Conservation (phyloP, 2,888 invertebrate species). For the Drosophila niveifrons region DNA sequence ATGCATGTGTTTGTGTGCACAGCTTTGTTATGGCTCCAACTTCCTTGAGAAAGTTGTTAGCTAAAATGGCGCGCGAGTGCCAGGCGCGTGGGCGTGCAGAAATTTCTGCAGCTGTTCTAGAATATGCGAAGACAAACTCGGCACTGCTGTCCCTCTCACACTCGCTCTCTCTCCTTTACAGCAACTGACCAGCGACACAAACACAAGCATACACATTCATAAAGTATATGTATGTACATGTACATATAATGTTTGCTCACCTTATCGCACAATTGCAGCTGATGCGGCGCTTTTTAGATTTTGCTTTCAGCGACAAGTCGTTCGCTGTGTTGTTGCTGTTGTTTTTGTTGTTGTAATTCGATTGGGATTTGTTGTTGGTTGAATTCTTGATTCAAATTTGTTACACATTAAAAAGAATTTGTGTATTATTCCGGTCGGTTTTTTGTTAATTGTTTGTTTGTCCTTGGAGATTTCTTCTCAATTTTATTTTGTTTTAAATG, state of each 20-base stretch:
- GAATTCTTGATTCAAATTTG: conserved; percentile 32
- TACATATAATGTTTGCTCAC: conserved; percentile 61
- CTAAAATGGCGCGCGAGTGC: conserved; percentile 60
- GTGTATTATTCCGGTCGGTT: conserved; percentile 16
- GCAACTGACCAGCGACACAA: conserved; percentile 7
- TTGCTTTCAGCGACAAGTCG: conserved; percentile 61
- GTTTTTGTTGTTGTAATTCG: conserved; percentile 29
- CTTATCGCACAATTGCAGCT: conserved; percentile 77
- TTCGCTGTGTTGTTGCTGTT: conserved; percentile 34
- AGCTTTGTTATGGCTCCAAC: conserved; percentile 39
- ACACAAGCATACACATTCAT: neutral
- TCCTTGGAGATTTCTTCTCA: neutral
- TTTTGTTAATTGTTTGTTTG: conserved; percentile 8
- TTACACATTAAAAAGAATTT: conserved; percentile 55
- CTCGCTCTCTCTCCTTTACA: neutral
- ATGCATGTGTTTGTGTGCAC: conserved; percentile 5
- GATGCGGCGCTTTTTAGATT: conserved; percentile 64
- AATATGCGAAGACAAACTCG: conserved; percentile 28
- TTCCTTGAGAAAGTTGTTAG: conserved; percentile 49
- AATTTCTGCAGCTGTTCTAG: conserved; percentile 73
- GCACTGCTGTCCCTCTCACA: conserved; percentile 1
- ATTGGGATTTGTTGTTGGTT: conserved; percentile 34
- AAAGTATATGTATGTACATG: neutral
- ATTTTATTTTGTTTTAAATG: neutral
- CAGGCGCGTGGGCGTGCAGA: conserved; percentile 66